These are phyloP conservation scores for Cephalopterus ornatus DNA, from an alignment of 2,113 vertebrate genomes.

Conservation along the genomic window DNA sequence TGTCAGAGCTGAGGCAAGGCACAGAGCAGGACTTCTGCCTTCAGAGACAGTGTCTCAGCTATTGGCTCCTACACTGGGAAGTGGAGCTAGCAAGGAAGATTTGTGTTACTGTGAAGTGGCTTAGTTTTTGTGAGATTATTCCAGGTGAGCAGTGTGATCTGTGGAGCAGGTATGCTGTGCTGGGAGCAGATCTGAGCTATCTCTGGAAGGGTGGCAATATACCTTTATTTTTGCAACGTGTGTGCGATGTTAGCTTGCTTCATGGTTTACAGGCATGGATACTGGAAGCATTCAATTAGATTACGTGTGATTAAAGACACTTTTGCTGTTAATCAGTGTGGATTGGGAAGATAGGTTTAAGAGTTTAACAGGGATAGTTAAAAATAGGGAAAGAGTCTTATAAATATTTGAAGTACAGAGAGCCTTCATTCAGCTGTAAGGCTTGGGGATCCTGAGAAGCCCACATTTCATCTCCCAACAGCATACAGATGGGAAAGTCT, in stretches of 20 bases:
- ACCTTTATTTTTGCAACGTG: not conserved
- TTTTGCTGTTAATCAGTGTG: not conserved
- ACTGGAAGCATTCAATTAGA: not conserved
- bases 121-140: not conserved
- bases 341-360: not conserved
- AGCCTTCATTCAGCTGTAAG: not conserved
- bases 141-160: not conserved
- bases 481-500: not conserved
- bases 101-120: not conserved
- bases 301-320: not conserved
- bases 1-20: not conserved
- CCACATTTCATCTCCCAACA: not conserved
- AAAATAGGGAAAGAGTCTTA: not conserved
- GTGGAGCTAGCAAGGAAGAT: not conserved
- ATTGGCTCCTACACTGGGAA: not conserved
- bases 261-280: not conserved
- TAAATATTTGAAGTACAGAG: not conserved
- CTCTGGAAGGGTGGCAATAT: not conserved
- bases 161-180: not conserved
- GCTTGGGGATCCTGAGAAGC: not conserved
- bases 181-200: not conserved
- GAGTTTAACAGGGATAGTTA: not conserved
- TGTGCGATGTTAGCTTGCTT: not conserved
- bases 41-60: not conserved
- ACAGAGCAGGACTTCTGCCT: not conserved